Evolutionary conservation across 2,888 invertebrate genomes (phyloP), one percentile per base, ranked within the genome.

Genomic region (Bembecia ichneumoniformis): DNA sequence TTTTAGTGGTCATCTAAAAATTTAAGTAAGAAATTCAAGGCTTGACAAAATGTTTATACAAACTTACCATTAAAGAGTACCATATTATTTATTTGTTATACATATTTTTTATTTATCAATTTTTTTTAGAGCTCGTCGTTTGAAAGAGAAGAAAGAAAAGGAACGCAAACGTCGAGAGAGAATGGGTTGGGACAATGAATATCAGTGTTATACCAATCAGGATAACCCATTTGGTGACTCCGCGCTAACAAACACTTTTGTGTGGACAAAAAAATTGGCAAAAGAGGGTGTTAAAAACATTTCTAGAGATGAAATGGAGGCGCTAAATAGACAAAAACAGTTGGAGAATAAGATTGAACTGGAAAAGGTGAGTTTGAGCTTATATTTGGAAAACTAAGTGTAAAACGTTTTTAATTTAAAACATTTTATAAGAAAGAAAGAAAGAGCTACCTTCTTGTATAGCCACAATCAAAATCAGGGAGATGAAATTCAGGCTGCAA

Each of bases 221-320:
- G 98, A 99, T 77, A 99, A 99, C 83, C 99, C 99, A 0, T 99
- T 99, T 77, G 99, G 99, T 0, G 99, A 99, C 88, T 95, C 96
- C 0, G 96, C 97, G 64, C 89, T 99, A 36, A 90, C 98, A 3
- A 94, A 98, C 35, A 95, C 97, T 0, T 99, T 99, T 80, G 95
- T 98, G 0, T 99, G 99, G 99, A 89, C 90, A 15, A 99, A 99
- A 79, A 99, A 99, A 75, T 87, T 98, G 47, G 94, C 97, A 51
- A 96, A 96, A 64, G 97, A 98, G 68, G 99, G 99, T 0, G 86
- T 96, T 1, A 90, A 92, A 47, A 91, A 92, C 52, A 91, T 94
- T 0, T 91, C 91, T 14, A 87, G 90, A 13, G 94, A 95, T 60
- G 94, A 96, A 59, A 82, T 98, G 0, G 96, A 97, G 63, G 90